Evolutionary conservation across 2,888 invertebrate species (phyloP), one percentile per base, ranked within the genome.

Genomic region (Lithophane semibrunnea): DNA sequence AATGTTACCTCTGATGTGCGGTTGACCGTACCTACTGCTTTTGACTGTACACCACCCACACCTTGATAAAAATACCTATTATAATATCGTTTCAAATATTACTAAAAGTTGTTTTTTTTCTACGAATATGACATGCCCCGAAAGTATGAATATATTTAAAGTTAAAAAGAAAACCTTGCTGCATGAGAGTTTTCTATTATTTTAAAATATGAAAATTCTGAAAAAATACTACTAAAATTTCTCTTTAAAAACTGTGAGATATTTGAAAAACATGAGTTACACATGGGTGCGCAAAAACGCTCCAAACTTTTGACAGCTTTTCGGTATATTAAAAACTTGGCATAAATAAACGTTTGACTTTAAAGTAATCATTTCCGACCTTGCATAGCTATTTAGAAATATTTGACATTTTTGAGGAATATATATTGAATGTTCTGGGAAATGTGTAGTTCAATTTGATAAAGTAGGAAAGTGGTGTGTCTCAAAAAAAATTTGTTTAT

Each of bases 231-330:
- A 8, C 10, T 24, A 5, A 67, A 5, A 54, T 67, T 42, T 58
- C 7, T 63, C n/a, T 68, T 77, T 37, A 7, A 52, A 44, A 67
- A 79, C 24, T 12, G 2, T 24, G 24, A 49, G 10, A 68, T 69
- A 72, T 72, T 58, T 79, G 18, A 65, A 72, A 73, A 73, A 73
- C 47, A 70, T 24, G 58, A 63, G 16, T 42, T 5, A 80, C 71
- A 61, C 52, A 29, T 42, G 37, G n/a, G n/a, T 72, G 61, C 42
- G 13, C 13, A 29, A 29, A 77, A 70, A 70, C 29, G 60, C 0
- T n/a, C 0, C 13, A 37, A 29, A 13, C 0, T 44, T 64, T 56
- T 37, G 29, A 44, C 18, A 49, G 52, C 21, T 63, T 58, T 82
- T 67, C 12, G 18, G 8, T 47, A 49, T 69, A 70, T 70, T 65